Evolutionary conservation across 2,113 vertebrate genomes (phyloP).

Genomic region (Pundamilia nyererei): DNA sequence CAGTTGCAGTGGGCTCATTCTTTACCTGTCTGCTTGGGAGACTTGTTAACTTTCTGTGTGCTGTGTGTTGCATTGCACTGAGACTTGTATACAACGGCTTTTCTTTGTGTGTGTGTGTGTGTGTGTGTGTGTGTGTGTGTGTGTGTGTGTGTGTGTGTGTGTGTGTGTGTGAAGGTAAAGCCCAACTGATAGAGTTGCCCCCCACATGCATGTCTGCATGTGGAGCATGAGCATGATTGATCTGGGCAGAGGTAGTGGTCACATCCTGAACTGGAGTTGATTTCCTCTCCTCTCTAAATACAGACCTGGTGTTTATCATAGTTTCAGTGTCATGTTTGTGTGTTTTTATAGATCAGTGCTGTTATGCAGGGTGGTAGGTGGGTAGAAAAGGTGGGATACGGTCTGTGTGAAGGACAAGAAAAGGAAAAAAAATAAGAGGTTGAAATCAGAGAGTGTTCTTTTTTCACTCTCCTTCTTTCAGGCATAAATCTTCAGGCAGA

Average conservation of each 20-base stretch:
- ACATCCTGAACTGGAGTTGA: constrained; percentile 77
- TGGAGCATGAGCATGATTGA: constrained; percentile 69
- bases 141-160: constrained; percentile 17
- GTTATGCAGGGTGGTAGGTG: constrained; percentile 34
- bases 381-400: constrained; percentile 31
- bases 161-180: neutral
- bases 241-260: constrained; percentile 71
- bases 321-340: constrained; percentile 74
- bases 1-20: constrained; percentile 63
- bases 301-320: constrained; percentile 75
- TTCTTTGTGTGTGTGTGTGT: constrained; percentile 38
- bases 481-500: constrained; percentile 62
- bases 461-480: constrained; percentile 31
- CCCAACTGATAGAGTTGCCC: constrained; percentile 45
- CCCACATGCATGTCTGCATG: constrained; percentile 49
- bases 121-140: neutral
- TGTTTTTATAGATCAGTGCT: constrained; percentile 72
- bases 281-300: constrained; percentile 68
- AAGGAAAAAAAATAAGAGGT: constrained; percentile 11
- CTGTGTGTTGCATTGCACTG: constrained; percentile 20
- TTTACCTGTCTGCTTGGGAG: constrained; percentile 62
- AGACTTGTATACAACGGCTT: constrained; percentile 25
- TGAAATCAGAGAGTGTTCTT: constrained; percentile 55
- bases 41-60: constrained; percentile 50
- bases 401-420: constrained; percentile 36